Base-by-base conservation (phyloP, 2,888 invertebrate genomes). In the Acrobasis repandana region DNA sequence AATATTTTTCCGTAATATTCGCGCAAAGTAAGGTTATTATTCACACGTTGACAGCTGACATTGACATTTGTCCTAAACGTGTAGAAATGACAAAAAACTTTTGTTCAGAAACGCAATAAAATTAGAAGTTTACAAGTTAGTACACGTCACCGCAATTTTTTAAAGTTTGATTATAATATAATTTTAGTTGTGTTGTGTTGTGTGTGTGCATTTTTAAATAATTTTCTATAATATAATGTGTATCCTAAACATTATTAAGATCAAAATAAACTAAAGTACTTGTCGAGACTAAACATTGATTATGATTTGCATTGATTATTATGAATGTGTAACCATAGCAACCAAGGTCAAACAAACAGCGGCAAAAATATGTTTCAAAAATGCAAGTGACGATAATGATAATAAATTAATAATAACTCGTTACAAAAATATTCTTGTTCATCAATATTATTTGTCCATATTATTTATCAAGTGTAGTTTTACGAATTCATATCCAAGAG, bases 311-410 rank as follows among this genome's bases (percentile, higher is more conserved):
- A 61, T 62, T 56, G 60, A 65, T 66, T 58, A 56, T n/a, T 28
- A 56, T 51, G 15, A 8, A 43, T 61, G 14, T 6, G 82, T 83
- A 65, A 64, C 80, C 66, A 85, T 85, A 73, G 83, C 70, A 80
- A 92, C 91, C 89, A 90, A 90, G 89, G 89, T 88, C 89, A 90
- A 92, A 90, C 91, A 91, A 88, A 90, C 88, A 90, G 84, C 86
- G 85, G 78, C 83, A 86, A 87, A 82, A 86, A 79, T 79, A 83
- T 85, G 82, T 83, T 87, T 88, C 85, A 83, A 90, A 90, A 90
- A 83, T 85, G 79, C 85, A 85, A 88, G 89, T 90, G 82, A 72
- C 75, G 79, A 76, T 74, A 73, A 69, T 74, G 70, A 67, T 74
- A 70, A 28, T 66, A 67, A 72, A 72, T 63, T 73, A 68, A 67